Percentiles rank a stretch among this genome's conserved stretches.
Conservation (phyloP, 2,888 invertebrate species). For the Watsonalla cultraria region DNA sequence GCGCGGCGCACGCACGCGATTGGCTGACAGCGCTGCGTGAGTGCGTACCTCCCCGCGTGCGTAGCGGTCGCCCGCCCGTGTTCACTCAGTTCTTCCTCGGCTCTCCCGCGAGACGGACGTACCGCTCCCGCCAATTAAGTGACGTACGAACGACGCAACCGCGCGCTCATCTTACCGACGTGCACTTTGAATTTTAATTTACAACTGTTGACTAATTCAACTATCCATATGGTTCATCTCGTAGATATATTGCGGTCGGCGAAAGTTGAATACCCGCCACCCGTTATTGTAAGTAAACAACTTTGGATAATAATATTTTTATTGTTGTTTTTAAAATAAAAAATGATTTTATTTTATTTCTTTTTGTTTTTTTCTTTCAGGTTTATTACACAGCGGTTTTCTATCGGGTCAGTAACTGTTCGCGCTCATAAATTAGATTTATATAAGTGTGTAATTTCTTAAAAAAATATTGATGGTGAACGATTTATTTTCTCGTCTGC, state of each 20-base stretch:
- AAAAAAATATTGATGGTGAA: too few relatives aligned
- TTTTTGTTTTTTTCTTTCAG: slow-evolving; percentile 18
- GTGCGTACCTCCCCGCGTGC: slow-evolving; percentile 76
- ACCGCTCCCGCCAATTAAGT: slow-evolving; percentile 40
- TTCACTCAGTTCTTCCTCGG: slow-evolving; percentile 69
- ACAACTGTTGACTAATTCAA: slow-evolving; percentile 59
- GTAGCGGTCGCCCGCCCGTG: slow-evolving; percentile 57
- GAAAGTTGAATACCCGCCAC: slow-evolving; percentile 86
- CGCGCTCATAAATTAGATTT: not conserved
- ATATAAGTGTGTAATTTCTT: not conserved
- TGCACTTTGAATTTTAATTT: slow-evolving; percentile 47
- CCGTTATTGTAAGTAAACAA: slow-evolving; percentile 85
- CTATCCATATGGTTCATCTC: slow-evolving; percentile 90
- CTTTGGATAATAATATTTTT: slow-evolving; percentile 24
- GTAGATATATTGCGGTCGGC: slow-evolving; percentile 88
- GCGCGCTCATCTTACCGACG: slow-evolving; percentile 41
- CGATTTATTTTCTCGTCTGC: too few relatives aligned
- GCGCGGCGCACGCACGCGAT: slow-evolving; percentile 77
- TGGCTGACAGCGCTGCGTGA: slow-evolving; percentile 74
- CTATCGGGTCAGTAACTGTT: not conserved
- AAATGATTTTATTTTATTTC: slow-evolving; percentile 15
- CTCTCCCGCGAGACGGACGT: slow-evolving; percentile 53
- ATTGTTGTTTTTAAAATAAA: slow-evolving; percentile 21
- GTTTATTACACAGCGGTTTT: not conserved
- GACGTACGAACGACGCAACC: slow-evolving; percentile 51